phyloP scores from a whole-genome alignment of 2,113 vertebrate genomes.

The Hippocampus comes region DNA sequence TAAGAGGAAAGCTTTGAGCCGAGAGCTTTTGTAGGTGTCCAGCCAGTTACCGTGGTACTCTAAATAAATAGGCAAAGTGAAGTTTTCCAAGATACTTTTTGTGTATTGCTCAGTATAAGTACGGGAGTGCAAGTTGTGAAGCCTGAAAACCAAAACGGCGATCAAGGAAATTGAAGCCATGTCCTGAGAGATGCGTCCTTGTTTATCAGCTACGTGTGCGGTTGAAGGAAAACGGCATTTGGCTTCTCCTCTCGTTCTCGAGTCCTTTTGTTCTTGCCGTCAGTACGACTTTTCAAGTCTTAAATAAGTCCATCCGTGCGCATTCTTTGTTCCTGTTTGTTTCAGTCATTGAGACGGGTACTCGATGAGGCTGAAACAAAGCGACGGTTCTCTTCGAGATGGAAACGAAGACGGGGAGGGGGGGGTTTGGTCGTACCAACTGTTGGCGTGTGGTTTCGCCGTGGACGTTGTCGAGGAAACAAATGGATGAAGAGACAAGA shows the following conservation, averaged over 20 bases:
- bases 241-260: conserved; percentile 37
- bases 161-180: conserved; percentile 52
- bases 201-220: conserved; percentile 61
- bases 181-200: conserved; percentile 74
- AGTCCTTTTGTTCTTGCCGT: conserved; percentile 31
- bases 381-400: conserved; percentile 28
- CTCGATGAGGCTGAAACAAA: conserved; percentile 10
- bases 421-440: conserved; percentile 66
- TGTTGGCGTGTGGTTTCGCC: conserved; percentile 50
- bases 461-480: conserved; percentile 41
- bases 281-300: conserved; percentile 35
- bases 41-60: conserved; percentile 62
- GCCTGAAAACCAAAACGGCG: conserved; percentile 45
- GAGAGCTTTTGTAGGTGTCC: conserved; percentile 72
- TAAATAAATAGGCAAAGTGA: conserved; percentile 89
- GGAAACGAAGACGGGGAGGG: not conserved
- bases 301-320: conserved; percentile 36
- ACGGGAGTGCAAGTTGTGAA: conserved; percentile 65
- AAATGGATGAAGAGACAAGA: conserved; percentile 29
- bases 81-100: conserved; percentile 43
- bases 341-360: conserved; percentile 38
- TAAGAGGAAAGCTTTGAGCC: conserved; percentile 64
- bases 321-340: conserved; percentile 21
- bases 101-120: conserved; percentile 51
- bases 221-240: conserved; percentile 47